Percentiles rank a stretch among this genome's conserved stretches.
Conservation (phyloP, 2,888 invertebrate species). For the Nysson spinosus region DNA sequence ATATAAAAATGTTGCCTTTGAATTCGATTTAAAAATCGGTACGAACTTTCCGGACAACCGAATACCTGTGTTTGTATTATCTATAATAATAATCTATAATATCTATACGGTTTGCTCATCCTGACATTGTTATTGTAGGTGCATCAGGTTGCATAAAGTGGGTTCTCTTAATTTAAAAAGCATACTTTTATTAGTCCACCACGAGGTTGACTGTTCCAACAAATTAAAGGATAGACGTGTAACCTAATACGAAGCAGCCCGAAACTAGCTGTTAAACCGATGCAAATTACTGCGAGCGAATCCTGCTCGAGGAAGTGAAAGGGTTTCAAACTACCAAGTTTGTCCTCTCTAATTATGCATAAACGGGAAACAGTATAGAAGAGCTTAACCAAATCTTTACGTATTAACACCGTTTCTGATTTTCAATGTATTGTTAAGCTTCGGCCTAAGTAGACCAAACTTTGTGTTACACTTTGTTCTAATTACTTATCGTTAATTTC, state of each 20-base stretch:
- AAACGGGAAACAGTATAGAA: conserved; percentile 40
- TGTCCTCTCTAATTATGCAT: conserved; percentile 66
- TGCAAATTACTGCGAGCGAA: conserved; percentile 68
- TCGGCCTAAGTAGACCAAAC: too few species aligned
- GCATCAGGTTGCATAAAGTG: too few species aligned
- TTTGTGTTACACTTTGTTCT: too few species aligned
- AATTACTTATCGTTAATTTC: too few species aligned
- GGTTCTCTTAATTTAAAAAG: too few species aligned
- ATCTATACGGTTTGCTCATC: too few species aligned
- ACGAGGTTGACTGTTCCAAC: conserved; percentile 1
- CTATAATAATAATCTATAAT: too few species aligned
- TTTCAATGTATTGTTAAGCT: background rate
- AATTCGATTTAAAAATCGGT: too few species aligned
- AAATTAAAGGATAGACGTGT: conserved; percentile 59
- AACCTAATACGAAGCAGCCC: conserved; percentile 59
- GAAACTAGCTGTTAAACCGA: conserved; percentile 67
- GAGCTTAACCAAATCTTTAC: conserved; percentile 49
- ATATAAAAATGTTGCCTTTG: too few species aligned
- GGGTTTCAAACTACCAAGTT: conserved; percentile 37
- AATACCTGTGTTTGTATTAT: too few species aligned
- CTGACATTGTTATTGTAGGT: too few species aligned
- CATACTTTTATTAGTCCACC: background rate
- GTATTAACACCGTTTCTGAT: conserved; percentile 40
- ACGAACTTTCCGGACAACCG: too few species aligned
- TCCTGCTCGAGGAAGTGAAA: conserved; percentile 28